A percentile compares a stretch with the other conserved stretches of the same genome.
phyloP scores from a whole-genome alignment of 2,888 invertebrate genomes.

The Drosophila eohydei region DNA sequence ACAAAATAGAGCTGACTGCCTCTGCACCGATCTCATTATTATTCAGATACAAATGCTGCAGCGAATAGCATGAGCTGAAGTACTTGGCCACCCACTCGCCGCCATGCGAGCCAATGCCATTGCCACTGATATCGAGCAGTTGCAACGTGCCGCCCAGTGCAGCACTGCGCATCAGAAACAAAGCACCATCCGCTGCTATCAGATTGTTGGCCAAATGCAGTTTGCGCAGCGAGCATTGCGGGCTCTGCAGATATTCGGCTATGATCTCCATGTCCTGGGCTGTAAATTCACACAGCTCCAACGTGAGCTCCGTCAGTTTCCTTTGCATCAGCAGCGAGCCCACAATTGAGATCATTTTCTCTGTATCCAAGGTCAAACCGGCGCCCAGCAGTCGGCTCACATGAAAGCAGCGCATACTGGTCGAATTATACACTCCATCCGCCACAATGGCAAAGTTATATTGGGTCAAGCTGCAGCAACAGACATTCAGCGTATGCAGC shows the following conservation, averaged over 20 bases:
- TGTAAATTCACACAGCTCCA: constrained; percentile 79
- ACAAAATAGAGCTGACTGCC: constrained; percentile 72
- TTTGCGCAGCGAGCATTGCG: constrained; percentile 49
- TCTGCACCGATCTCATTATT: constrained; percentile 74
- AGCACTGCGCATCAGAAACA: constrained; percentile 72
- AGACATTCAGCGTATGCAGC: constrained; percentile 64
- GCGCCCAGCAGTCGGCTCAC: constrained; percentile 70
- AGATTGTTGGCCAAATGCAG: constrained; percentile 77
- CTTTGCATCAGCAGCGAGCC: constrained; percentile 80
- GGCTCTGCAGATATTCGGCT: constrained; percentile 71
- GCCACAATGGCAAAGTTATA: constrained; percentile 81
- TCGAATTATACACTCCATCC: constrained; percentile 82
- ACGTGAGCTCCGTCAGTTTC: constrained; percentile 71
- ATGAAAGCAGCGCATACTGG: constrained; percentile 60
- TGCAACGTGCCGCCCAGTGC: constrained; percentile 55
- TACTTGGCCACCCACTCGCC: constrained; percentile 80
- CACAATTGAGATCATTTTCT: constrained; percentile 71
- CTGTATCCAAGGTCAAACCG: constrained; percentile 69
- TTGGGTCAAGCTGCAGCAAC: constrained; percentile 74
- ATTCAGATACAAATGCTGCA: constrained; percentile 74
- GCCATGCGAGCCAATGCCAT: constrained; percentile 78
- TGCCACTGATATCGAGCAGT: constrained; percentile 76
- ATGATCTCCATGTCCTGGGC: constrained; percentile 80
- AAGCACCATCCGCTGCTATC: constrained; percentile 77
- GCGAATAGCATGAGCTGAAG: constrained; percentile 63